Evolutionary conservation across 1,140 invertebrate genomes (phyloP).

Genomic region (Macrosteles quadrilineatus): DNA sequence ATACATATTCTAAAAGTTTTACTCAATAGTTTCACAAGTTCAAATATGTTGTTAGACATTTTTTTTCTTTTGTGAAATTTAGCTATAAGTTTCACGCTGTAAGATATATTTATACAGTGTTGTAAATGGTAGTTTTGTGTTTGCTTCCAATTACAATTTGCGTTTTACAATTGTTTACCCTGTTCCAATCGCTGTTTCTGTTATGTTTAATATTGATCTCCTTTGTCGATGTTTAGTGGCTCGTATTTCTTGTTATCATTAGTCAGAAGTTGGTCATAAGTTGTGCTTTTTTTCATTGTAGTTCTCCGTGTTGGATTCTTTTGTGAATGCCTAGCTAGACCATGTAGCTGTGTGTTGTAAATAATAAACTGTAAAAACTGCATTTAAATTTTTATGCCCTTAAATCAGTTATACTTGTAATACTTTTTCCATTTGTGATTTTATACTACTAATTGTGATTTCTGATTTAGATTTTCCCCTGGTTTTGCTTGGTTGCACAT

Average conservation of each 20-base stretch:
- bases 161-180: background rate
- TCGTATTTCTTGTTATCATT: background rate
- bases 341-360: conserved; percentile 6
- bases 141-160: background rate
- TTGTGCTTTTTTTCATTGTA: background rate
- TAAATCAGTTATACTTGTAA: background rate
- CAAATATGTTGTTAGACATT: background rate
- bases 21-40: conserved; percentile 16
- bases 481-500: too few relatives aligned
- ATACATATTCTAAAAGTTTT: conserved; percentile 12
- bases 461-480: too few relatives aligned
- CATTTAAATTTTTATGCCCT: background rate
- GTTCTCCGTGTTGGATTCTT: background rate
- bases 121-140: conserved; percentile 10
- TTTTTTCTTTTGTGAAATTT: background rate
- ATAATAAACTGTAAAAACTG: conserved; percentile 3
- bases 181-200: background rate
- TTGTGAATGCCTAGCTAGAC: background rate
- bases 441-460: too few relatives aligned
- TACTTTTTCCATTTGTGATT: too few relatives aligned
- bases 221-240: background rate
- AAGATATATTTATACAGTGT: conserved; percentile 2
- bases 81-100: background rate
- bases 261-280: too few relatives aligned
- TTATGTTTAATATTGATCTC: background rate